These are phyloP conservation scores for Caenorhabditis sp. DNA, from an alignment of 2,888 invertebrate genomes.

Conservation along the genomic window DNA sequence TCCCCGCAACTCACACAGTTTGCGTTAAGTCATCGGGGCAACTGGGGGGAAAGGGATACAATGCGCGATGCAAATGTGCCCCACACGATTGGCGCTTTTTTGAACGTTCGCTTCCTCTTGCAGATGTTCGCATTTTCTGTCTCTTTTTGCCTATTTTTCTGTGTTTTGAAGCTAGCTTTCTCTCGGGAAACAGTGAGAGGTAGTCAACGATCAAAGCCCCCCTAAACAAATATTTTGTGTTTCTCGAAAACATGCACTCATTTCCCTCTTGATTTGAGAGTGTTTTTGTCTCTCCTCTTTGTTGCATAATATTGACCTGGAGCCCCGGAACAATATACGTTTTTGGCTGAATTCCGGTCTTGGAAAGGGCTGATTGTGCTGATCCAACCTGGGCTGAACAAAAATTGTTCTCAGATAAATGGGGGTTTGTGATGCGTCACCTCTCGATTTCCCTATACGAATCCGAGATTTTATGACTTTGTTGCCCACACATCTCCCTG, in stretches of 20 bases:
- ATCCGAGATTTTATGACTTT: slow-evolving; percentile 16
- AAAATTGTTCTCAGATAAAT: neutral
- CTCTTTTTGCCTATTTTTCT: neutral
- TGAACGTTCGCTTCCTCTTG: neutral
- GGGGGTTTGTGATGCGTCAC: neutral
- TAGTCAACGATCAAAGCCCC: slow-evolving; percentile 25
- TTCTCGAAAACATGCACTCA: slow-evolving; percentile 31
- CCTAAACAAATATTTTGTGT: slow-evolving; percentile 47
- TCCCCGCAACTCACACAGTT: neutral
- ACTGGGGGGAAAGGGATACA: neutral
- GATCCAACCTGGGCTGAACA: neutral
- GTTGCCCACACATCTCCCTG: slow-evolving; percentile 26
- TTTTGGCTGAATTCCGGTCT: neutral
- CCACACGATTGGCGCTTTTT: slow-evolving; percentile 23
- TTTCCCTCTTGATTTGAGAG: slow-evolving; percentile 28
- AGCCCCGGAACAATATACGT: neutral
- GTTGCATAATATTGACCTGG: slow-evolving; percentile 23
- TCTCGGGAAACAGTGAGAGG: slow-evolving; percentile 27
- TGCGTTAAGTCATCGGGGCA: neutral
- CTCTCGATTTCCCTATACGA: neutral
- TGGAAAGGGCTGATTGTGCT: neutral
- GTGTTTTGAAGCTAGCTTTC: slow-evolving; percentile 30
- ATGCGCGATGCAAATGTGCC: slow-evolving; percentile 33
- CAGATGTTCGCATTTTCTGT: neutral
- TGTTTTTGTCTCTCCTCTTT: slow-evolving; percentile 34